Conservation (phyloP, 2,888 invertebrate genomes). For the Salticus scenicus region DNA sequence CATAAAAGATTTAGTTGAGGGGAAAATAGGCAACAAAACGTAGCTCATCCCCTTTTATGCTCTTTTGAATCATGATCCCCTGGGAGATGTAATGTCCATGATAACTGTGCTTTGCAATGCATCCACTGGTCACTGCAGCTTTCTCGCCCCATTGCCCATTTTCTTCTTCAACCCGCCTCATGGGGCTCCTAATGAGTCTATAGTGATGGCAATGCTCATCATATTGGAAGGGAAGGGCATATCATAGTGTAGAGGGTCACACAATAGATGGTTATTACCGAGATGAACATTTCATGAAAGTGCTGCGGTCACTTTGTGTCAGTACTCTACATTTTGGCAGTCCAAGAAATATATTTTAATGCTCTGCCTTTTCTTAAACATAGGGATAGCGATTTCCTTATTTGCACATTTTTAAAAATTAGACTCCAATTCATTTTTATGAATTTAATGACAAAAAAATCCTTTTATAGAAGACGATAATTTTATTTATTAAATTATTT, state of each 20-base stretch:
- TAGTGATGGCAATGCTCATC: slow-evolving; percentile 1
- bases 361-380: too few species aligned
- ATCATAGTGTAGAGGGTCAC: background rate
- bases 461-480: too few species aligned
- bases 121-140: slow-evolving; percentile 46
- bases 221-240: background rate
- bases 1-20: too few species aligned
- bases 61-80: slow-evolving; percentile 57
- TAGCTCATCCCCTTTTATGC: background rate
- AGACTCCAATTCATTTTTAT: too few species aligned
- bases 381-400: too few species aligned
- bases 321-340: too few species aligned
- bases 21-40: background rate
- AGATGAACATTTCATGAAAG: too few species aligned
- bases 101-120: slow-evolving; percentile 55
- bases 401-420: too few species aligned
- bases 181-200: slow-evolving; percentile 8
- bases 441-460: too few species aligned
- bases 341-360: too few species aligned
- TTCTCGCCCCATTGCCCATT: slow-evolving; percentile 35
- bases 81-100: slow-evolving; percentile 43
- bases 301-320: too few species aligned
- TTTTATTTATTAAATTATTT: too few species aligned
- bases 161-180: slow-evolving; percentile 19
- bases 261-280: background rate